Evolutionary conservation across 2,113 vertebrate species (phyloP), one percentile per base, ranked within the genome.

Genomic region (Illadopsis cleaveri): DNA sequence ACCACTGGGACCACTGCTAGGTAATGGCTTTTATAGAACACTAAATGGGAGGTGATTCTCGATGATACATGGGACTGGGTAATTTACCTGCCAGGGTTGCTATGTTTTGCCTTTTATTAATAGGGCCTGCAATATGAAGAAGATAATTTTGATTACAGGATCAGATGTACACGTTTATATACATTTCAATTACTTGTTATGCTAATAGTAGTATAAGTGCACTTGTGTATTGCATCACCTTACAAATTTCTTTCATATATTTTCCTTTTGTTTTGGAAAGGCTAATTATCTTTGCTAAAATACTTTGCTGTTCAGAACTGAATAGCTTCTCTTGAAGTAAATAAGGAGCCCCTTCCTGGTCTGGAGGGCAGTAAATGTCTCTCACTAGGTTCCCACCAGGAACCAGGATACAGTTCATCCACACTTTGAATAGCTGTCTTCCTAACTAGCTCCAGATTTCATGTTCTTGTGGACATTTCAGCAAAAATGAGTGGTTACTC

Each of bases 51-150:
- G 89, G 91, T 80, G 92, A 93, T 84, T 83, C 69, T 94, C 6
- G 13, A 94, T 60, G 58, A 60, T 69, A 91, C 69, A n/a, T 57
- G 89, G 53, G 33, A 70, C 78, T 30, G 57, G 57, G 96, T 93
- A 96, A 97, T 98, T 97, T 97, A 90, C 96, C 95, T 98, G 77
- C 97, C 96, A 3, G 72, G 93, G 98, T 98, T 98, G 97, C 97
- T 97, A 97, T 77, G 96, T 75, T 97, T 90, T 82, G 42, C 76
- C 51, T 92, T 95, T 88, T 83, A 95, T 94, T 87, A 90, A 45
- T 61, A n/a, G 47, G 33, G 50, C 89, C 83, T 90, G 30, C 27
- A 94, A 84, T 53, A 12, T 88, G 85, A 89, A 86, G 88, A 92
- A 73, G 89, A 88, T 94, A 82, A 96, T 58, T 85, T 95, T 80